Evolutionary conservation across 2,888 invertebrate genomes (phyloP).

Genomic region (Pterobdella sp.): DNA sequence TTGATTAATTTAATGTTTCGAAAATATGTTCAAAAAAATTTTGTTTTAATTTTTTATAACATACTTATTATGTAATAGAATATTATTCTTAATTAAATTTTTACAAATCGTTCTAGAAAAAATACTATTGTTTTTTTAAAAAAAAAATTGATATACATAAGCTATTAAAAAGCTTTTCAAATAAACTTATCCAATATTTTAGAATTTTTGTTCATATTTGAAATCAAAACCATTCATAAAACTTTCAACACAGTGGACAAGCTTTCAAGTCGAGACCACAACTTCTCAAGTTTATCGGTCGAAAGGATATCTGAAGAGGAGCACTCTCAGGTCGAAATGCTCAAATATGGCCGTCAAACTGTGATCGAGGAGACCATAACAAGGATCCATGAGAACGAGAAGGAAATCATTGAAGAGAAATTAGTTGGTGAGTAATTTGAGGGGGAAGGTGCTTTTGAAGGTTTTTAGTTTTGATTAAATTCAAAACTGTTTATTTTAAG

Average conservation of each 20-base stretch:
- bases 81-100: neutral
- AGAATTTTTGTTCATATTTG: too few relatives aligned
- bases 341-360: conserved; percentile 30
- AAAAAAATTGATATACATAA: too few relatives aligned
- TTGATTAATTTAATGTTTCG: neutral
- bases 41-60: neutral
- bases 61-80: neutral
- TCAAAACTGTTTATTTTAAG: neutral
- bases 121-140: too few relatives aligned
- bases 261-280: conserved; percentile 18
- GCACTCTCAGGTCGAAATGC: conserved; percentile 34
- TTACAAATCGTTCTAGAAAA: neutral
- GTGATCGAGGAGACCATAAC: conserved; percentile 35
- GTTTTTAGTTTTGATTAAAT: neutral
- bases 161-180: too few relatives aligned
- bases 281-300: conserved; percentile 31
- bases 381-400: conserved; percentile 33
- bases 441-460: neutral
- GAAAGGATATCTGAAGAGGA: conserved; percentile 34
- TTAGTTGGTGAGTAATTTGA: conserved; percentile 29
- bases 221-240: too few relatives aligned
- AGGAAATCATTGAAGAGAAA: conserved; percentile 34
- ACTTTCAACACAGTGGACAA: conserved; percentile 30
- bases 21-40: neutral
- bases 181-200: too few relatives aligned